A percentile compares a stretch with the other conserved stretches of the same genome.
These are phyloP conservation scores for Ophiodon elongatus DNA, from an alignment of 2,113 vertebrate genomes.

Conservation along the genomic window DNA sequence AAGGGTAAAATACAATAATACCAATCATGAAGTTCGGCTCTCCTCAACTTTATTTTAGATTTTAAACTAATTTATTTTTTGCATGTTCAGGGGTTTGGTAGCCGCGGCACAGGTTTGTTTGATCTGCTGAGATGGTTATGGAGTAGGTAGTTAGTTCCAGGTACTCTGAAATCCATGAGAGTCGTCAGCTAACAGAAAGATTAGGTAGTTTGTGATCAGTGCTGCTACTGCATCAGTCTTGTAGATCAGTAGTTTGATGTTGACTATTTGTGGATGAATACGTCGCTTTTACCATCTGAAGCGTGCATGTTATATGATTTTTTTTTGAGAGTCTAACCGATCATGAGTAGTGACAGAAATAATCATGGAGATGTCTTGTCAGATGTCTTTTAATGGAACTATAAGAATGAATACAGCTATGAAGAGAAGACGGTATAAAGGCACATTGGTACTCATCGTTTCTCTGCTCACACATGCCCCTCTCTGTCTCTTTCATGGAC, in stretches of 20 bases:
- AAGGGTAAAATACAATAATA: not conserved
- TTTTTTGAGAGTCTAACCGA: not conserved
- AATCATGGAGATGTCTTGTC: not conserved
- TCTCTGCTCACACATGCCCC: conserved; percentile 33
- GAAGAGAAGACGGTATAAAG: not conserved
- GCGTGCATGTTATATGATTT: not conserved
- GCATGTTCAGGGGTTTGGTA: not conserved
- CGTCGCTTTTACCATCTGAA: not conserved
- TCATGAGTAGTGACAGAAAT: not conserved
- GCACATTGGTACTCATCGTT: not conserved
- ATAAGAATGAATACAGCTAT: not conserved
- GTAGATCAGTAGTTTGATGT: not conserved
- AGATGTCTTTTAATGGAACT: not conserved
- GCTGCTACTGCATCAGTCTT: not conserved
- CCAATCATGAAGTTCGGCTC: not conserved
- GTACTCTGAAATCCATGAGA: not conserved
- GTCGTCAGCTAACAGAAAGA: not conserved
- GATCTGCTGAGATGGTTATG: not conserved
- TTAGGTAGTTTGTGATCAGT: not conserved
- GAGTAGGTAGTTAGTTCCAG: not conserved
- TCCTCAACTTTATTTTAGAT: not conserved
- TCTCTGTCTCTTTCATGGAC: conserved; percentile 62
- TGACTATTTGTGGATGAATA: not conserved
- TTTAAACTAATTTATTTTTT: not conserved
- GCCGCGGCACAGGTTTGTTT: not conserved